A percentile compares a stretch with the other conserved stretches of the same genome.
Evolutionary conservation across 1,140 invertebrate genomes (phyloP).

Genomic region (Lepidurus apus): DNA sequence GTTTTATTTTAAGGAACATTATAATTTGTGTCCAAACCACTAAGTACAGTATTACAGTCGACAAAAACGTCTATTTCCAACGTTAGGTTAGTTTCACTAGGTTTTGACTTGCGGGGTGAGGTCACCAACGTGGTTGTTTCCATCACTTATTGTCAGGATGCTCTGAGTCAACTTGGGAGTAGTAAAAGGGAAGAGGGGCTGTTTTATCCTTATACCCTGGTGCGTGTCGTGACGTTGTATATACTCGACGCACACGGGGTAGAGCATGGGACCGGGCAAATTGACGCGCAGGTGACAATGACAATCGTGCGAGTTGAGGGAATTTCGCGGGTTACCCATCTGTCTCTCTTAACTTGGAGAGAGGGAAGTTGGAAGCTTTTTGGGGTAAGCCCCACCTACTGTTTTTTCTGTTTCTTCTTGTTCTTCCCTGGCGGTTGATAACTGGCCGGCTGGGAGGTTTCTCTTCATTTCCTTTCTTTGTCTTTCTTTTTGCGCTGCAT

Average conservation of each 20-base stretch:
- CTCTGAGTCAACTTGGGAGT: not conserved
- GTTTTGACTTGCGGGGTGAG: not conserved
- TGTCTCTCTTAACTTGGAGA: conserved; percentile 6
- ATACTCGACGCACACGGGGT: not conserved
- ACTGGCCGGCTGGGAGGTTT: not conserved
- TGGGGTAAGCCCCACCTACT: not conserved
- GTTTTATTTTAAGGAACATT: too few species aligned
- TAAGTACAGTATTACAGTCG: too few species aligned
- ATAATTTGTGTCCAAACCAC: too few species aligned
- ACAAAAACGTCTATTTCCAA: not conserved
- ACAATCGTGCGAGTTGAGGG: conserved; percentile 7
- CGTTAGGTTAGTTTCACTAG: not conserved
- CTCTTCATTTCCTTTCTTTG: not conserved
- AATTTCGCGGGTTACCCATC: conserved; percentile 9
- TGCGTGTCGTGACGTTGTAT: not conserved
- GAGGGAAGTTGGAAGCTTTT: not conserved
- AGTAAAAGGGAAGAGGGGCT: not conserved
- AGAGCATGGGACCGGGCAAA: not conserved
- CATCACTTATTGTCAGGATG: not conserved
- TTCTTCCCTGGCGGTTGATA: not conserved
- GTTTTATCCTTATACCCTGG: not conserved
- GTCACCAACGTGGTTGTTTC: not conserved
- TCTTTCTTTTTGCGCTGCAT: not conserved
- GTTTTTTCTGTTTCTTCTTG: not conserved
- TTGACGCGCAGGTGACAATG: conserved; percentile 13